Evolutionary conservation across 2,888 invertebrate genomes (phyloP), one percentile per base, ranked within the genome.

Genomic region (Saturnia pavonia): DNA sequence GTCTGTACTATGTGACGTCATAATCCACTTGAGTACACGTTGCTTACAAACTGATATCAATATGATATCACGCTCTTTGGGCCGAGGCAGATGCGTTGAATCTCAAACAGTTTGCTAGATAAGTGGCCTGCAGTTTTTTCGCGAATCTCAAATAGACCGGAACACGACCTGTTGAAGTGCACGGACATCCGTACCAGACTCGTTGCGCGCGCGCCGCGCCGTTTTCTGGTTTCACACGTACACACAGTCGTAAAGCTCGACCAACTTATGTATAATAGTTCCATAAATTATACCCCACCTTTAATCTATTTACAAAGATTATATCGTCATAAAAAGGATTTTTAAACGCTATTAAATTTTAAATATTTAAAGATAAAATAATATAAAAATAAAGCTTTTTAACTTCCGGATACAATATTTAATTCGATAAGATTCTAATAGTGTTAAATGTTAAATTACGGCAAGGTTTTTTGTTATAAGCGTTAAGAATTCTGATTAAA

Each of bases 101-200:
- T 87, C 86, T 82, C 79, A 85, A 88, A 85, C 86, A 71, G 77
- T 74, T 78, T 74, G 71, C 71, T 73, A 71, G 74, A 74, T 79
- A 84, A 84, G 85, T 82, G 80, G 82, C 75, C 72, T 76, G 77
- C 71, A 74, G 78, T 86, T 88, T 86, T 88, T 88, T 83, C 76
- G 80, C 80, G 74, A 67, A 68, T 51, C 68, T 78, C 88, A 89
- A 89, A 89, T 89, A 88, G 90, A 88, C 85, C 88, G 89, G 85
- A 88, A 87, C 89, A 72, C 80, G 84, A 82, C 83, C 84, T 82
- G 85, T 79, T 84, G 82, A 76, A 79, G 84, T 84, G 83, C 82
- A 78, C 83, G 83, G 84, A 86, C 79, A 81, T 85, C 86, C 80
- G 82, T 80, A 79, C 78, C 74, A 74, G 78, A 74, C 77, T 81